Percentiles rank a stretch among this genome's conserved stretches.
Evolutionary conservation across 2,113 vertebrate species (phyloP).

Genomic region (Oreocharis arfaki): DNA sequence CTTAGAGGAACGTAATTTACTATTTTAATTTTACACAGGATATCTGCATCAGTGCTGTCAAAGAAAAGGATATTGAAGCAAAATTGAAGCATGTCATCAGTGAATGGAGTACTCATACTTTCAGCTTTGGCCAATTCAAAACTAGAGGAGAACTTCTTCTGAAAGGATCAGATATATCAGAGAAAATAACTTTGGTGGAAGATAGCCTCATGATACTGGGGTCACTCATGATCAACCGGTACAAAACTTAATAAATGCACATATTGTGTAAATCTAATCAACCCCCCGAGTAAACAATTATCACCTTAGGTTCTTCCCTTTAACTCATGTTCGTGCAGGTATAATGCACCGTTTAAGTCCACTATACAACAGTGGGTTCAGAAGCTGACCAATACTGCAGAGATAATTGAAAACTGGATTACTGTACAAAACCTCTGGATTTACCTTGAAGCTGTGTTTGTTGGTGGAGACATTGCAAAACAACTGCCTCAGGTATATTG

Average conservation of each 20-base stretch:
- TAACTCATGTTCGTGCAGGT: constrained; percentile 54
- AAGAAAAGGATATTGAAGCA: constrained; percentile 83
- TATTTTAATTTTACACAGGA: constrained; percentile 68
- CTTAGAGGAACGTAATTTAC: not conserved
- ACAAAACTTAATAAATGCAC: not conserved
- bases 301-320: not conserved
- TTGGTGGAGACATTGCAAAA: constrained; percentile 86
- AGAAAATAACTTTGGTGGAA: constrained; percentile 79
- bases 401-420: constrained; percentile 84
- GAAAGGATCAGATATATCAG: constrained; percentile 74
- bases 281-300: not conserved
- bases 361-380: constrained; percentile 83
- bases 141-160: constrained; percentile 81
- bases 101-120: constrained; percentile 76
- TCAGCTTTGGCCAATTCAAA: constrained; percentile 79
- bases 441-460: constrained; percentile 87
- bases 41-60: constrained; percentile 81
- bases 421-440: constrained; percentile 87
- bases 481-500: constrained; percentile 79
- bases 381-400: constrained; percentile 79
- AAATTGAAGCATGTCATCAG: constrained; percentile 76
- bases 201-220: constrained; percentile 83
- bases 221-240: constrained; percentile 83
- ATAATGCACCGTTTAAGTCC: constrained; percentile 79
- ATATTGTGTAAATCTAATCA: not conserved